phyloP scores from a whole-genome alignment of 2,888 invertebrate species.

The Meghimatium bilineatum region DNA sequence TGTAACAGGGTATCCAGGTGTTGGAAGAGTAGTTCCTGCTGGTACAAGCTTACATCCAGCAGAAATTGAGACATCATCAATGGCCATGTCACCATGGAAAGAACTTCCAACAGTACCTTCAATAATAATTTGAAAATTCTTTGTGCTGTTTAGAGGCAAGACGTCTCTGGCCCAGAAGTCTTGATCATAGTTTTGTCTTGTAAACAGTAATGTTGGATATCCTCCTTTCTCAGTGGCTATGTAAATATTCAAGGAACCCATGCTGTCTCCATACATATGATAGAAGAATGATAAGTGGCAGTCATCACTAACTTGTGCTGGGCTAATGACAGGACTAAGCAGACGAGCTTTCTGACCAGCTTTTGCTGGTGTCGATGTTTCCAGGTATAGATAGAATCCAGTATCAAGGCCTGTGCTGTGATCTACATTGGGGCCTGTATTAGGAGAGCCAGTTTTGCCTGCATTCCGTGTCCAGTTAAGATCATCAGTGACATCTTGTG shows the following conservation, averaged over 20 bases:
- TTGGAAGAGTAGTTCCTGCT: constrained; percentile 56
- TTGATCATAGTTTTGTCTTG: constrained; percentile 45
- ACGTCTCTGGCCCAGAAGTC: constrained; percentile 67
- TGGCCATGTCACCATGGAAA: constrained; percentile 65
- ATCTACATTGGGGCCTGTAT: constrained; percentile 70
- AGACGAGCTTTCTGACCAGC: constrained; percentile 73
- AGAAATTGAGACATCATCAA: constrained; percentile 74
- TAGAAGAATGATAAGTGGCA: constrained; percentile 71
- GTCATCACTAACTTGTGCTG: constrained; percentile 53
- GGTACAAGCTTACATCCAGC: constrained; percentile 66
- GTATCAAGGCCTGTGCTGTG: constrained; percentile 64
- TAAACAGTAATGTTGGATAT: constrained; percentile 35
- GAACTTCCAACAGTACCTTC: constrained; percentile 65
- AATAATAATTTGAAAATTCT: constrained; percentile 68
- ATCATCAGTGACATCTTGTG: constrained; percentile 66
- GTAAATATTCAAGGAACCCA: constrained; percentile 67
- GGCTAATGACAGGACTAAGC: constrained; percentile 59
- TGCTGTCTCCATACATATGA: constrained; percentile 70
- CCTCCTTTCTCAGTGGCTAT: constrained; percentile 59
- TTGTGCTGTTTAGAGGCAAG: constrained; percentile 56
- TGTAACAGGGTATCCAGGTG: constrained; percentile 59
- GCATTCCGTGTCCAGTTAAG: constrained; percentile 69
- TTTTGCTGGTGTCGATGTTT: constrained; percentile 66
- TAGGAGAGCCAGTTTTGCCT: constrained; percentile 63
- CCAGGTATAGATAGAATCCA: constrained; percentile 71